These are phyloP conservation scores for Hyposoter didymator DNA, from an alignment of 2,888 invertebrate genomes.

Conservation along the genomic window DNA sequence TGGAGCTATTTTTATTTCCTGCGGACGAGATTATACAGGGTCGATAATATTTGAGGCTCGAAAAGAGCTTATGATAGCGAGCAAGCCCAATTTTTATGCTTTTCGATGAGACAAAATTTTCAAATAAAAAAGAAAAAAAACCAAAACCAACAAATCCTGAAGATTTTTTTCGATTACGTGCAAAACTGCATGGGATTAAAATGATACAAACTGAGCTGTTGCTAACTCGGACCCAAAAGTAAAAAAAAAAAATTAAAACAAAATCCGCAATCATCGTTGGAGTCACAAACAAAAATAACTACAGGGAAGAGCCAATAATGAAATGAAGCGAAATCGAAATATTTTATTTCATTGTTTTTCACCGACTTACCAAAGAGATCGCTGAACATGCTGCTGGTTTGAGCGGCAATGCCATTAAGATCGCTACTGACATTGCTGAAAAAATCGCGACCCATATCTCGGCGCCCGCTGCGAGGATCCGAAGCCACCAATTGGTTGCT, in stretches of 20 bases:
- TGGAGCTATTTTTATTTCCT: conserved; percentile 82
- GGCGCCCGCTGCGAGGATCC: conserved; percentile 84
- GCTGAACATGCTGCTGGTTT: conserved; percentile 97
- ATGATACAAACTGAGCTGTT: not conserved
- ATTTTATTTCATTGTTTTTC: not conserved
- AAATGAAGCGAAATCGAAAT: not conserved
- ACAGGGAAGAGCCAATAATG: not conserved
- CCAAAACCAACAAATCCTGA: not conserved
- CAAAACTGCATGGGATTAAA: not conserved
- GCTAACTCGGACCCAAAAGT: not conserved
- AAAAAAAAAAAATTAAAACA: not conserved
- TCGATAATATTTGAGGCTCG: conserved; percentile 44
- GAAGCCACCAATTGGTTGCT: conserved; percentile 88
- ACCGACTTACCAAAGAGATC: conserved; percentile 91
- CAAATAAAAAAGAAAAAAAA: not conserved
- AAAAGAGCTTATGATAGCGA: not conserved
- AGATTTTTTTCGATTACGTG: not conserved
- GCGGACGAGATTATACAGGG: conserved; percentile 66
- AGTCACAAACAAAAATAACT: not conserved
- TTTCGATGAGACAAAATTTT: not conserved
- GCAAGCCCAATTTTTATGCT: conserved; percentile 3
- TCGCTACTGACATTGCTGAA: conserved; percentile 97
- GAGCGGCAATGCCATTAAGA: conserved; percentile 95
- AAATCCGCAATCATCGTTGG: not conserved
- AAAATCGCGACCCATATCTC: conserved; percentile 90